Base-by-base conservation (phyloP, 2,113 vertebrate genomes). In the Trochalopteron elliotii region DNA sequence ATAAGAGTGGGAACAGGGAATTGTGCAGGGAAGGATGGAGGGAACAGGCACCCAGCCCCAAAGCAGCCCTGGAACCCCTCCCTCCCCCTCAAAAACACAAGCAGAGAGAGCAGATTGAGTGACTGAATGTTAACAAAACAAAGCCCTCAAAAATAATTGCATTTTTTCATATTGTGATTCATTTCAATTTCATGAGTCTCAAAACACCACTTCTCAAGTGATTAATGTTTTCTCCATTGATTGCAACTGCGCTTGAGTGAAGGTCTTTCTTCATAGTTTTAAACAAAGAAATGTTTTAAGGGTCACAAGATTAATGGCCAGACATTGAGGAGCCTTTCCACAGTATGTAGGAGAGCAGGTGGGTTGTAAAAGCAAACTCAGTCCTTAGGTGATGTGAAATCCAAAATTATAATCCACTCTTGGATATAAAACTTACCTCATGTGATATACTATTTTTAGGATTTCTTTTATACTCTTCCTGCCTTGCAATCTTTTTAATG, bases 221-320 rank as follows among this genome's bases (percentile, higher is more conserved):
- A 98, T 98, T 97, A 97, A 94, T 97, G 94, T 97, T 97, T 97
- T 97, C 96, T 97, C 95, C 94, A 97, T 96, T 98, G 97, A 97
- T 97, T 83, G 64, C 96, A 95, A 89, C 94, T 95, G 96, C 76
- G 91, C 96, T 94, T 53, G 47, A 95, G 77, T 67, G 96, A 97
- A 97, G 92, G 90, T 86, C 75, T 64, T 24, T 71, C 53, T 84
- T 82, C 44, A 9, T 19, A 50, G 40, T 67, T 93, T 93, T 87
- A 94, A 94, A 88, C 59, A 92, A 91, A 96, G 63, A 88, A 91
- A 91, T 89, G 7, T 87, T 96, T 88, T 93, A 90, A 91, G 85
- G 74, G 72, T 81, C 60, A 8, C 77, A 53, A 69, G 69, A 78
- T 90, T 81, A 88, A 95, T 60, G 87, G 52, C 35, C 30, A 94